A percentile compares a stretch with the other conserved stretches of the same genome.
Evolutionary conservation across 92 coral and sea anemone genomes (phyloP).

Genomic region (Palythoa grandis): DNA sequence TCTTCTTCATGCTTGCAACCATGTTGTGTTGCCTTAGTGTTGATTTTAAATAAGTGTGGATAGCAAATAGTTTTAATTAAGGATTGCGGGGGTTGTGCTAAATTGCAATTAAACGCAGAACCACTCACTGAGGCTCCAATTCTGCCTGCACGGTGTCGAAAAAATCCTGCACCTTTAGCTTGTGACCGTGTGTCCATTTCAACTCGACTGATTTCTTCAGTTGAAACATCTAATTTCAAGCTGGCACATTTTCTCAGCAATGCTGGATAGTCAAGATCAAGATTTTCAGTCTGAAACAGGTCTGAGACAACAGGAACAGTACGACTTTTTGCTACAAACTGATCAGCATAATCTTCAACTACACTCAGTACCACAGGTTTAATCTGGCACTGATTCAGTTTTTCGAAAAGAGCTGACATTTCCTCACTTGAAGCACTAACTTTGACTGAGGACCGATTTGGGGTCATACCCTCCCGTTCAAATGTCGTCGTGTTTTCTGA

Average conservation of each 20-base stretch:
- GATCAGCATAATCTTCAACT: not conserved
- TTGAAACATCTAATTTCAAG: slow-evolving; percentile 40
- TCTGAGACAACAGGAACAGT: not conserved
- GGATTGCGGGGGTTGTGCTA: slow-evolving; percentile 47
- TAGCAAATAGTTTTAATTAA: slow-evolving; percentile 47
- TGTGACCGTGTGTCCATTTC: slow-evolving; percentile 55
- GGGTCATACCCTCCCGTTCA: no score
- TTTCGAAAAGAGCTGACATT: not conserved
- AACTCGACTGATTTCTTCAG: slow-evolving; percentile 45
- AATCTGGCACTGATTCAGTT: not conserved
- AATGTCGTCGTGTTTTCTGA: no score
- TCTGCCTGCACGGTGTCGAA: slow-evolving; percentile 66
- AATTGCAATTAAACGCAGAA: slow-evolving; percentile 43
- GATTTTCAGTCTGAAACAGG: slow-evolving; percentile 15
- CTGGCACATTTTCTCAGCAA: slow-evolving; percentile 44
- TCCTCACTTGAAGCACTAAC: not conserved
- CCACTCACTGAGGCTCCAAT: slow-evolving; percentile 50
- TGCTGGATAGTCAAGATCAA: slow-evolving; percentile 40
- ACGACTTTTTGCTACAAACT: not conserved
- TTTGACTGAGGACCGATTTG: not conserved
- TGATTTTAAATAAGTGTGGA: slow-evolving; percentile 35
- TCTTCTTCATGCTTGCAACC: not conserved
- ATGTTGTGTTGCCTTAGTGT: not conserved
- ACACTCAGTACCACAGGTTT: not conserved
- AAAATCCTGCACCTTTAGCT: slow-evolving; percentile 58